Evolutionary conservation across 2,888 invertebrate species (phyloP).

Genomic region (Crepidodera aurea): DNA sequence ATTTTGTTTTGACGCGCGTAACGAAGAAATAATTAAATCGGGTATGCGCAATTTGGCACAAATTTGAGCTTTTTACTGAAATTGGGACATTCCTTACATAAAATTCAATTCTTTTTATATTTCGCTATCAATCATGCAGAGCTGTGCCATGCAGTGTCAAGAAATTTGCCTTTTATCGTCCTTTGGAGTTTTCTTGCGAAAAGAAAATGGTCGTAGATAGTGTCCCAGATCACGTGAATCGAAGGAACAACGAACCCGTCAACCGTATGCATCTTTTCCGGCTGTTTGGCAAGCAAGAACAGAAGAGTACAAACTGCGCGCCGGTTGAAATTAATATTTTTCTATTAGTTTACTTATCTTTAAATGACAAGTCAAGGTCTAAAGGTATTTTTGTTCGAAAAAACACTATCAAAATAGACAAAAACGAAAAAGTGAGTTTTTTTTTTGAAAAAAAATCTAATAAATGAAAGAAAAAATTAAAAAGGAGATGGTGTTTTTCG

Average conservation of each 20-base stretch:
- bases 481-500: too few species aligned
- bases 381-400: too few species aligned
- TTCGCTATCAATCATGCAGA: slow-evolving; percentile 40
- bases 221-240: slow-evolving; percentile 23
- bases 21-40: too few species aligned
- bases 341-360: background rate
- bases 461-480: too few species aligned
- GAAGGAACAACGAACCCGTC: slow-evolving; percentile 21
- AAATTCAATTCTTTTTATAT: slow-evolving; percentile 23
- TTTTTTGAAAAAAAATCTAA: too few species aligned
- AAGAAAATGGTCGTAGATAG: slow-evolving; percentile 13
- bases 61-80: too few species aligned
- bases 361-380: background rate
- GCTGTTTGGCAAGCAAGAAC: slow-evolving; percentile 13
- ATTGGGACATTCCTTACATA: background rate
- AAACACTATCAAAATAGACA: background rate
- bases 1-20: too few species aligned
- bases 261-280: slow-evolving; percentile 25
- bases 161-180: slow-evolving; percentile 35
- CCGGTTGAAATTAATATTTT: slow-evolving; percentile 1
- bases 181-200: slow-evolving; percentile 28
- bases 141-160: slow-evolving; percentile 45
- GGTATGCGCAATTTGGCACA: too few species aligned
- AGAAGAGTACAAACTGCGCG: background rate
- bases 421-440: background rate